Conservation (phyloP, 64 coral and sea anemone genomes). For the Dendronephthya gigantea region DNA sequence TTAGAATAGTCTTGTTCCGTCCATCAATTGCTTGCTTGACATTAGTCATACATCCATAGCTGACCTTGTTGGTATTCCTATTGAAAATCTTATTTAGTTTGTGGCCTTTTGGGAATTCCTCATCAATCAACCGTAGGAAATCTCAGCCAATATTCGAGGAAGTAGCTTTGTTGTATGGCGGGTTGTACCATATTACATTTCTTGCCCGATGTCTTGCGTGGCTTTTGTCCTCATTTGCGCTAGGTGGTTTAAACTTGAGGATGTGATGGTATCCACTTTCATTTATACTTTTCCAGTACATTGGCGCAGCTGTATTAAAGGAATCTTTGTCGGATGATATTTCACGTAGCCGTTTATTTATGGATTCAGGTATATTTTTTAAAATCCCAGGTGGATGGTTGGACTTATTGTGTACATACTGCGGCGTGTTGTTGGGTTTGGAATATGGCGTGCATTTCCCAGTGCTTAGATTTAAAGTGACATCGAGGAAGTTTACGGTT, state of each 20-base stretch:
- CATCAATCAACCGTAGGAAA: background rate
- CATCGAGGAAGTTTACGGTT: background rate
- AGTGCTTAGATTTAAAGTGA: background rate
- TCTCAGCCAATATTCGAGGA: background rate
- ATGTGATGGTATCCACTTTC: background rate
- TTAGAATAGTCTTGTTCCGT: background rate
- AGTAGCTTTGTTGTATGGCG: background rate
- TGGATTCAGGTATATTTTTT: background rate
- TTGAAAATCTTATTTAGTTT: background rate
- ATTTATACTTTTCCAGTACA: background rate
- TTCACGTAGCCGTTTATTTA: background rate
- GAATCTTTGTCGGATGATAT: background rate
- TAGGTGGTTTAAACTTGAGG: background rate
- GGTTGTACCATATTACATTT: background rate
- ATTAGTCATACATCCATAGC: background rate
- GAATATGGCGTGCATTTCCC: background rate
- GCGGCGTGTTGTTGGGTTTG: background rate
- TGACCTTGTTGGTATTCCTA: background rate
- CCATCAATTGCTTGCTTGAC: background rate
- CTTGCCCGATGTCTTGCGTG: background rate
- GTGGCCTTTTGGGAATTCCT: background rate
- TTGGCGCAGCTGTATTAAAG: background rate
- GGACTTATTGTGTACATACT: background rate
- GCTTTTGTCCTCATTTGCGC: background rate
- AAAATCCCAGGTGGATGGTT: background rate